Evolutionary conservation across 1,140 invertebrate genomes (phyloP).

Genomic region (Diploscapter pachys): DNA sequence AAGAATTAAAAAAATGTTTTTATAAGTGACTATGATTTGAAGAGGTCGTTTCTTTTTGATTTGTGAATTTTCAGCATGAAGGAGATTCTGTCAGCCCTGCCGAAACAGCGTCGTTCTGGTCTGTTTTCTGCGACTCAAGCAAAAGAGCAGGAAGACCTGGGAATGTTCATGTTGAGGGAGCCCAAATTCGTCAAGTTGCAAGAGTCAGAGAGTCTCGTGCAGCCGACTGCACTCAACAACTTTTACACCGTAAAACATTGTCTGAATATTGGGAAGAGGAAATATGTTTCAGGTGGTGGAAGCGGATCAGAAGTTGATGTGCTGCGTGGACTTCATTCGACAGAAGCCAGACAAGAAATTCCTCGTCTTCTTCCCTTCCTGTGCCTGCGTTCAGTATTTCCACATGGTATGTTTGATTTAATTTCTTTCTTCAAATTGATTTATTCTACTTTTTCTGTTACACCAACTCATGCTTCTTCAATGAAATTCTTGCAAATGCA

Average conservation of each 20-base stretch:
- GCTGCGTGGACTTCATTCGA: conserved; percentile 73
- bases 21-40: background rate
- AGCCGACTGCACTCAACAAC: conserved; percentile 61
- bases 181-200: conserved; percentile 82
- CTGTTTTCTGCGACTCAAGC: conserved; percentile 98
- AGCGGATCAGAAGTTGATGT: conserved; percentile 73
- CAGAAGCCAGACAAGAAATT: conserved; percentile 71
- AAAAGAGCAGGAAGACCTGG: conserved; percentile 83
- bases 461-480: too few relatives aligned
- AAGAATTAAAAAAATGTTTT: too few relatives aligned
- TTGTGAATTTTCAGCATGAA: conserved; percentile 68
- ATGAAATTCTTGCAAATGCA: too few relatives aligned
- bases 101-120: conserved; percentile 86
- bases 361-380: conserved; percentile 90
- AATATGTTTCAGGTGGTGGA: conserved; percentile 66
- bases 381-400: conserved; percentile 94
- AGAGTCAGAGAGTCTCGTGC: conserved; percentile 29
- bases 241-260: conserved; percentile 69
- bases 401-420: conserved; percentile 60
- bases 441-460: too few relatives aligned
- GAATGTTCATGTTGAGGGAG: conserved; percentile 88
- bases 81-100: conserved; percentile 82
- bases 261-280: background rate
- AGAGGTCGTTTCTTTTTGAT: conserved; percentile 6
- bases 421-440: too few relatives aligned